A percentile compares a stretch with the other conserved stretches of the same genome.
Conservation (phyloP, 2,797 vertebrate genomes). For the Coendou prehensilis region DNA sequence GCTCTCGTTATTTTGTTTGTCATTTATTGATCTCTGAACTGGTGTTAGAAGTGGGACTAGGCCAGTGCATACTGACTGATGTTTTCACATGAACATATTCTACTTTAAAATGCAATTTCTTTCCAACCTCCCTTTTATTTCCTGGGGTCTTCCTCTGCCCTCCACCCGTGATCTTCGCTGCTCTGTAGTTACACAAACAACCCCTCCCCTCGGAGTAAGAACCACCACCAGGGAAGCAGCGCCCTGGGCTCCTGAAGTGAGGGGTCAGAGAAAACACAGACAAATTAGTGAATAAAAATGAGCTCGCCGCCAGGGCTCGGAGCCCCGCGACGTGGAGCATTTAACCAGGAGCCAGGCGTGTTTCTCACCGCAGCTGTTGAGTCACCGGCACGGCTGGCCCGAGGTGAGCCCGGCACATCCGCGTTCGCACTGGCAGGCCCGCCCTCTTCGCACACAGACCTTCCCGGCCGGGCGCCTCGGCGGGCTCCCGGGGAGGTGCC, state of each 20-base stretch:
- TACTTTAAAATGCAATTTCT: not conserved
- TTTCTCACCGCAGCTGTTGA: conserved; percentile 66
- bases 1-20: not conserved
- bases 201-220: fast-evolving
- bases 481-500: conserved; percentile 81
- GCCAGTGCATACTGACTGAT: not conserved
- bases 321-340: not conserved
- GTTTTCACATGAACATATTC: not conserved
- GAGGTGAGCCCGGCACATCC: conserved; percentile 82
- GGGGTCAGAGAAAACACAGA: not conserved
- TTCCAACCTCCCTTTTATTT: not conserved
- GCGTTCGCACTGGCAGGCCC: conserved; percentile 79
- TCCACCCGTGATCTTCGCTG: not conserved
- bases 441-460: conserved; percentile 81
- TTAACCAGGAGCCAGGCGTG: not conserved
- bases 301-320: not conserved
- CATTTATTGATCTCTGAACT: not conserved
- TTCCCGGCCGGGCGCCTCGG: conserved; percentile 32
- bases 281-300: not conserved
- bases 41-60: not conserved
- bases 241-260: not conserved
- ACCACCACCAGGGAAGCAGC: fast-evolving
- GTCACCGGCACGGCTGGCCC: conserved; percentile 78
- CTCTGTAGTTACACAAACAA: not conserved
- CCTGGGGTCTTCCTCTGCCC: not conserved